These are phyloP conservation scores for Erebia ligea DNA, from an alignment of 2,888 invertebrate genomes.

Conservation along the genomic window DNA sequence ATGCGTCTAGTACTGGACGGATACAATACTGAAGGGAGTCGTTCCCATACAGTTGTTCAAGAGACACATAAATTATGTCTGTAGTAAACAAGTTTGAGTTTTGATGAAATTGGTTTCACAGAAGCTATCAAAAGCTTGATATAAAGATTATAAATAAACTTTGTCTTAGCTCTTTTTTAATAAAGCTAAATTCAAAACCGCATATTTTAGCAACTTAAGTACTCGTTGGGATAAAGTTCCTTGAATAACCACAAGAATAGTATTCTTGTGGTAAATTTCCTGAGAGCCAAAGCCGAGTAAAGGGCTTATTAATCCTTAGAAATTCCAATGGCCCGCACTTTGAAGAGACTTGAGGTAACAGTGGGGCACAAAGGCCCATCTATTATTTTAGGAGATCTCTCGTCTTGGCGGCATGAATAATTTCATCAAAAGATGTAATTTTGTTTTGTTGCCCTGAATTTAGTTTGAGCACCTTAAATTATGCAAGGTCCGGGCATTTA, in stretches of 20 bases:
- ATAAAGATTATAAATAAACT: neutral
- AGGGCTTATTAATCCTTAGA: conserved; percentile 69
- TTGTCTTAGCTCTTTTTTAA: neutral
- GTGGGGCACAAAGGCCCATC: conserved; percentile 58
- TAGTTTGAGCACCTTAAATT: conserved; percentile 19
- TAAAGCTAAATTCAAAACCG: conserved; percentile 14
- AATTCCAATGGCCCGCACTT: conserved; percentile 63
- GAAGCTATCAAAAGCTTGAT: too few relatives aligned
- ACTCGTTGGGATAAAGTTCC: conserved; percentile 31
- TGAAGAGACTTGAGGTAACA: conserved; percentile 53
- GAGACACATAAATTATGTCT: too few relatives aligned
- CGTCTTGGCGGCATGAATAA: conserved; percentile 59
- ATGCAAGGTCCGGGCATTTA: conserved; percentile 16
- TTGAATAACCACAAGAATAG: conserved; percentile 9
- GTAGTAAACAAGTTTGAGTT: too few relatives aligned
- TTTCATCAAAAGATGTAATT: conserved; percentile 41
- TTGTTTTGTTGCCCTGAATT: conserved; percentile 23
- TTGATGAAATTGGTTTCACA: too few relatives aligned
- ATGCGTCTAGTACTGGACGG: too few relatives aligned
- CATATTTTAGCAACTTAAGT: conserved; percentile 22
- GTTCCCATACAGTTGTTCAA: too few relatives aligned
- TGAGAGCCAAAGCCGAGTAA: conserved; percentile 55
- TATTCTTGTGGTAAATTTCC: conserved; percentile 65
- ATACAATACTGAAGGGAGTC: too few relatives aligned
- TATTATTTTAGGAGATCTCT: conserved; percentile 59